Evolutionary conservation across 2,797 vertebrate species (phyloP).

Genomic region (Gallinago stenura): DNA sequence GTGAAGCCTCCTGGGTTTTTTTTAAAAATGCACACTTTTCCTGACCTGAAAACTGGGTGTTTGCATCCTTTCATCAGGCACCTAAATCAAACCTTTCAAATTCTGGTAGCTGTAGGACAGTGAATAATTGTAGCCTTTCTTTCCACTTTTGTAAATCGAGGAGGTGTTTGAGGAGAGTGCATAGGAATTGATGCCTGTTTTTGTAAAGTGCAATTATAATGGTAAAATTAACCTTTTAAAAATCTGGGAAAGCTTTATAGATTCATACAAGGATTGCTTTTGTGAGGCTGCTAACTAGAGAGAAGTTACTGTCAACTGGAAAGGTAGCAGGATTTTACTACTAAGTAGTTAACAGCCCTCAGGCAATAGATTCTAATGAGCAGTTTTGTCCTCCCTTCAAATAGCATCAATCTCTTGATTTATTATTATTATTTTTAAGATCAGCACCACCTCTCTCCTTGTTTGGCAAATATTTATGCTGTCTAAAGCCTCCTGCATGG

Average conservation of each 20-base stretch:
- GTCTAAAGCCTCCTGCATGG: not conserved
- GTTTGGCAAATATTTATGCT: not conserved
- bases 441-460: not conserved
- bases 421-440: not conserved
- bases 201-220: slow-evolving; percentile 79
- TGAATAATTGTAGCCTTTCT: slow-evolving; percentile 61
- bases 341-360: slow-evolving; percentile 65
- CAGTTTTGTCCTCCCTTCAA: not conserved
- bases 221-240: slow-evolving; percentile 61
- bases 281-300: slow-evolving; percentile 57
- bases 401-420: not conserved
- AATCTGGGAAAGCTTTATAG: slow-evolving; percentile 68
- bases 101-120: slow-evolving; percentile 61
- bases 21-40: not conserved
- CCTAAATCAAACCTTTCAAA: slow-evolving; percentile 23
- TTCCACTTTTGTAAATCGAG: slow-evolving; percentile 8
- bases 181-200: not conserved
- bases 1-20: slow-evolving; percentile 74
- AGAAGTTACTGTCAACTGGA: slow-evolving; percentile 26
- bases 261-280: slow-evolving; percentile 29
- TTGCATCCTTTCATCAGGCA: not conserved
- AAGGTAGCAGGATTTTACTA: slow-evolving; percentile 64
- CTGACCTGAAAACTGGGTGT: slow-evolving; percentile 19
- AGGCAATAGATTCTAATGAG: slow-evolving; percentile 51
- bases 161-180: not conserved